These are phyloP conservation scores for Emys orbicularis DNA, from an alignment of 2,797 vertebrate species.

Conservation along the genomic window DNA sequence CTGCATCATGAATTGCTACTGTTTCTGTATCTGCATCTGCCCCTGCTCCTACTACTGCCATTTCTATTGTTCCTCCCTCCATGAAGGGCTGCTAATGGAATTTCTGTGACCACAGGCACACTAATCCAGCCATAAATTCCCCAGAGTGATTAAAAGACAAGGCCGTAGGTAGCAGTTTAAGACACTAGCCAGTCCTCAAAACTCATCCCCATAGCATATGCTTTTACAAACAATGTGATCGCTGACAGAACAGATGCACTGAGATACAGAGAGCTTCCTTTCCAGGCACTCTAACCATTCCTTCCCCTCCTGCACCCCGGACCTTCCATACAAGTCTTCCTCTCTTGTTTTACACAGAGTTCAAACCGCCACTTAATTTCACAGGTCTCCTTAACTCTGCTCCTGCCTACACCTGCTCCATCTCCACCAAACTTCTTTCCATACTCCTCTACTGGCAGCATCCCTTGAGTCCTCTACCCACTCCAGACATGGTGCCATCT, in stretches of 20 bases:
- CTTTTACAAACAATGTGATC: not conserved
- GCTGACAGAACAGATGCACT: not conserved
- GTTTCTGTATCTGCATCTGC: not conserved
- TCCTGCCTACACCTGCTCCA: not conserved
- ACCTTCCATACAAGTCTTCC: not conserved
- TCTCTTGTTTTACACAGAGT: not conserved
- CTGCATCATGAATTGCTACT: not conserved
- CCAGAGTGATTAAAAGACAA: conserved; percentile 3
- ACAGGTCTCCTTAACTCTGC: not conserved
- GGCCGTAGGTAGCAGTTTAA: not conserved
- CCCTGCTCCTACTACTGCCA: not conserved
- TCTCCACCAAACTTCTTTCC: not conserved
- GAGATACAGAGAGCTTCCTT: not conserved
- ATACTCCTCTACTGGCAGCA: not conserved
- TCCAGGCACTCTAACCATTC: not conserved
- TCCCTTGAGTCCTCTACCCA: not conserved
- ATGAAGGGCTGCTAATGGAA: accelerated
- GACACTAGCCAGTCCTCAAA: not conserved
- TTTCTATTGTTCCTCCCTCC: accelerated
- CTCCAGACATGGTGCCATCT: not conserved
- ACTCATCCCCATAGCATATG: not conserved
- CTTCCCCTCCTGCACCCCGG: not conserved
- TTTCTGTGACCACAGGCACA: not conserved
- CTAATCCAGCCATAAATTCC: conserved; percentile 48
- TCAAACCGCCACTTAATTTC: not conserved